Base-by-base conservation (phyloP, 2,113 vertebrate species). In the Stegostoma tigrinum region DNA sequence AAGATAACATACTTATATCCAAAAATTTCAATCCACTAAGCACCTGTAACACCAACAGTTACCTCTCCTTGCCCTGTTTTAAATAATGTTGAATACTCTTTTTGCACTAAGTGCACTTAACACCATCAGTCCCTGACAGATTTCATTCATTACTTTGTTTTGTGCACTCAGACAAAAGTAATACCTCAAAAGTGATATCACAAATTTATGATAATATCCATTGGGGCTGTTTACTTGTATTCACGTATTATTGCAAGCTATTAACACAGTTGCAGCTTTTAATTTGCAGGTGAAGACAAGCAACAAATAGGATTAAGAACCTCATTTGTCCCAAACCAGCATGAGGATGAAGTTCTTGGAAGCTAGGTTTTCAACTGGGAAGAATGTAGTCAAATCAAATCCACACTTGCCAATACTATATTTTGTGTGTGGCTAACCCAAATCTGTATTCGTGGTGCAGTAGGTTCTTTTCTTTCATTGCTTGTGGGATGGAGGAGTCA, bases 1-100 rank as follows among this genome's bases (percentile, higher is more conserved):
- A 83, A 42, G 38, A 83, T 23, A 83, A 45, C 80, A 83, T 5
- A 83, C 19, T 83, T 83, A 15, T 38, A 21, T 45, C 21, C n/a
- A 21, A 83, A 45, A 21, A 83, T 83, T 83, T 83, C 42, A 83
- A 83, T 42, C 38, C 80, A 83, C 4, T 83, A 34, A 83, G 78
- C 78, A 72, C 70, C 24, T 72, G 7, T 30, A 72, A 30, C 24
- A 83, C n/a, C 38, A 14, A 42, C 78, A 83, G 17, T 83, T 83
- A 83, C n/a, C n/a, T 83, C 78, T 42, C n/a, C 78, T 38, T 83
- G 78, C n/a, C n/a, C n/a, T 83, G n/a, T 83, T 83, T 83, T 83
- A 15, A 83, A 83, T 83, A 42, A 83, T 83, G 34, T 42, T 83
- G n/a, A 83, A 17, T 42, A 1, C 78, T 83, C 78, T 42, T 83